Percentiles rank a stretch among this genome's conserved stretches.
These are phyloP conservation scores for Zaprionus bogoriensis DNA, from an alignment of 2,888 invertebrate species.

Conservation along the genomic window DNA sequence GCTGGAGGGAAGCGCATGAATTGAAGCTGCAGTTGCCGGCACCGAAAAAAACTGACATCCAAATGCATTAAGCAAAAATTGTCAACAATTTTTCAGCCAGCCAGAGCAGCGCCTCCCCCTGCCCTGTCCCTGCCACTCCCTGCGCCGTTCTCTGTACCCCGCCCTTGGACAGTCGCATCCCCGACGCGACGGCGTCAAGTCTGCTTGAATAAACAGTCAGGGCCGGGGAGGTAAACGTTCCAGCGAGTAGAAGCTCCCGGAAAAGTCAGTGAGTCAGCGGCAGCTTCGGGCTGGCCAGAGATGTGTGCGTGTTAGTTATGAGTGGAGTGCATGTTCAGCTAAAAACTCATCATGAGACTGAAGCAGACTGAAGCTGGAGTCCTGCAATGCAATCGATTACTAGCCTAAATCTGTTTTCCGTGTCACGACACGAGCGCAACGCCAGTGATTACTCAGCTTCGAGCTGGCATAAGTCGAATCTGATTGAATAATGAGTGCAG, in stretches of 20 bases:
- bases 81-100: slow-evolving; percentile 74
- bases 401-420: neutral
- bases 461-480: slow-evolving; percentile 34
- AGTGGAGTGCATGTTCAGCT: too few species aligned
- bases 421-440: neutral
- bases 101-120: neutral
- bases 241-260: too few species aligned
- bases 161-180: slow-evolving; percentile 34
- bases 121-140: neutral
- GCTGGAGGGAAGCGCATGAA: slow-evolving; percentile 34
- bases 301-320: slow-evolving; percentile 12
- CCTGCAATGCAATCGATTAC: neutral
- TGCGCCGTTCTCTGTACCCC: neutral
- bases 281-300: slow-evolving; percentile 11
- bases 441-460: neutral
- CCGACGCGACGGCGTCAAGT: slow-evolving; percentile 69
- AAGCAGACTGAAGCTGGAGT: too few species aligned
- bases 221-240: neutral
- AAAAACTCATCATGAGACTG: too few species aligned
- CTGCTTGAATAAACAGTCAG: slow-evolving; percentile 62
- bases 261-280: slow-evolving; percentile 52
- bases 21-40: slow-evolving; percentile 29
- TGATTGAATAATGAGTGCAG: slow-evolving; percentile 72
- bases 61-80: slow-evolving; percentile 78
- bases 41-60: slow-evolving; percentile 55